Evolutionary conservation across 2,888 invertebrate genomes (phyloP), one percentile per base, ranked within the genome.

Genomic region (Amblyteles armatorius): DNA sequence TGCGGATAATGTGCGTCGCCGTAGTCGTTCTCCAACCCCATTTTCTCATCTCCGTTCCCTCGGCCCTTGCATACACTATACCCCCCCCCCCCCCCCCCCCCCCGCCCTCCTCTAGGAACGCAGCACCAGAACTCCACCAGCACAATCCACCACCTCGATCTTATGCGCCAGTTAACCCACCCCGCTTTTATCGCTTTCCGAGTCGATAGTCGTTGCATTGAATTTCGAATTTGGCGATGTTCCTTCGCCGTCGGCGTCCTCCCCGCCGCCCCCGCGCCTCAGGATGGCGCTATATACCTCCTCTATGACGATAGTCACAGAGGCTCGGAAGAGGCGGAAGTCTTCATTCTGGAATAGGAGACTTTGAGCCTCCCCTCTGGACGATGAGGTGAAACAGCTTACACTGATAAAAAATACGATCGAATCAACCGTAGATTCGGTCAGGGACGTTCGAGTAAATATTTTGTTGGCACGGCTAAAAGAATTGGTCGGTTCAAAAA

Each of bases 181-280:
- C 52, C 74, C 80, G 79, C 82, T 85, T 88, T 87, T 85, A 87
- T 87, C 81, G 86, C 86, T 87, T 81, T 83, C 50, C 77, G 72
- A 82, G 81, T 83, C 83, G 74, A 84, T 83, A 82, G 79, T 84
- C 83, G 78, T 86, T 84, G 78, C 79, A 83, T 78, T 82, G 71
- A 86, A 86, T 87, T 83, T 74, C 57, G 76, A 84, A 80, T 85
- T 85, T 81, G 74, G 81, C 81, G 63, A 72, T 79, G 79, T 79
- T 79, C 60, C 50, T 16, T 33, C 57, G 57, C 3, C 55, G 29
- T 60, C 50, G 7, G 55, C 29, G 60, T 48, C 44, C 9, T 48
- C 44, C n/a, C 33, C 60, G 6, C 33, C 33, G 29, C 16, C 26
- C 52, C 44, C 2, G 50, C 22, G 19, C 13, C 19, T n/a, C 63